Conservation (phyloP, 2,113 vertebrate genomes). For the Python bivittatus region DNA sequence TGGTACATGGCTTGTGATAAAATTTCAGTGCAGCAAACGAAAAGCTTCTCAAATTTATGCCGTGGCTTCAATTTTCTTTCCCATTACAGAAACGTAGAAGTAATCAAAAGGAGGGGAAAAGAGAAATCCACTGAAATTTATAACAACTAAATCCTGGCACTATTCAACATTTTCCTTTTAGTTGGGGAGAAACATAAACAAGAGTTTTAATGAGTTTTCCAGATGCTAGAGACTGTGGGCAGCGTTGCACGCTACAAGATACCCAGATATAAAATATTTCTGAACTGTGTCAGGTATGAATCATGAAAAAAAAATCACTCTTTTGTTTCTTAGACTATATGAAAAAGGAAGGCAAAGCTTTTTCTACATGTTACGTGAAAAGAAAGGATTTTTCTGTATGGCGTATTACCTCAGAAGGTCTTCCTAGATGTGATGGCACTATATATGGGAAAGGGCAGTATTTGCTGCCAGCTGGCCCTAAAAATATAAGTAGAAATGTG, state of each 20-base stretch:
- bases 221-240: slow-evolving; percentile 5
- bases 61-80: slow-evolving; percentile 43
- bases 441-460: not conserved
- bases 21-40: slow-evolving; percentile 35
- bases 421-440: not conserved
- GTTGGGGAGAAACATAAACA: slow-evolving; percentile 10
- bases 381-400: not conserved
- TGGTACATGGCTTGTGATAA: slow-evolving; percentile 41
- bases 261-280: not conserved
- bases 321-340: not conserved
- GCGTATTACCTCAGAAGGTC: not conserved
- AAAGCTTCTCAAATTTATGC: slow-evolving; percentile 49
- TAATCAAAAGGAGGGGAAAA: slow-evolving; percentile 16
- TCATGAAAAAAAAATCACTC: not conserved
- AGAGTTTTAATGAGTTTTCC: slow-evolving; percentile 15
- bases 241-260: not conserved
- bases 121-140: slow-evolving; percentile 25
- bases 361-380: not conserved
- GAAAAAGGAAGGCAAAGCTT: not conserved
- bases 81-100: not conserved
- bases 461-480: not conserved
- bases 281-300: not conserved
- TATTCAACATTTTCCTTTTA: slow-evolving; percentile 23
- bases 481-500: not conserved
- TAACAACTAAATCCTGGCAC: slow-evolving; percentile 28